Evolutionary conservation across 2,797 vertebrate species (phyloP).

Genomic region (Pseudochirops corinnae): DNA sequence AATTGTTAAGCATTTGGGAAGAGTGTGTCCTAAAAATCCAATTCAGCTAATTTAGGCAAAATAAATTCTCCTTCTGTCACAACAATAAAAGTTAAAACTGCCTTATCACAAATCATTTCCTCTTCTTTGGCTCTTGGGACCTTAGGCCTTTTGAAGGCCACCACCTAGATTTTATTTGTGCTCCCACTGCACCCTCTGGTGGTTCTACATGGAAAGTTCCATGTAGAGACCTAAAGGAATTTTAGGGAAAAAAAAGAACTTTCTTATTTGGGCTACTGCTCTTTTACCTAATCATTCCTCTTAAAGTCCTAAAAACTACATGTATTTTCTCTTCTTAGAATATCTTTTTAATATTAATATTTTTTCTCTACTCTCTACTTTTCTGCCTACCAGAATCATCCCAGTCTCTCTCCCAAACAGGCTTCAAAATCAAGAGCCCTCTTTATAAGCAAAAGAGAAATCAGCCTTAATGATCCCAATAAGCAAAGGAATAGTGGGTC

Average conservation of each 20-base stretch:
- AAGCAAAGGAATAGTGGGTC: slow-evolving; percentile 17
- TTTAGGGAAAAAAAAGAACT: background rate
- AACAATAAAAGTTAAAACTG: background rate
- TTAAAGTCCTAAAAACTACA: slow-evolving; percentile 9
- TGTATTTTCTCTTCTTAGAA: slow-evolving; percentile 12
- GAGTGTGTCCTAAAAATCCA: background rate
- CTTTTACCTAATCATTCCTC: slow-evolving; percentile 7
- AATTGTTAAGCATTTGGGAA: background rate
- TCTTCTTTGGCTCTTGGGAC: background rate
- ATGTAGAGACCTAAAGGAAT: background rate
- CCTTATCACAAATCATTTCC: background rate
- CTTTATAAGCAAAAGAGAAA: slow-evolving; percentile 12
- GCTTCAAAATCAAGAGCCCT: slow-evolving; percentile 24
- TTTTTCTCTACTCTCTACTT: slow-evolving; percentile 26
- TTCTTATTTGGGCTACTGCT: background rate
- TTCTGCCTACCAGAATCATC: background rate
- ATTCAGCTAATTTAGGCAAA: background rate
- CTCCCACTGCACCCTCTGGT: slow-evolving; percentile 49
- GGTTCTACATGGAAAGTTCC: slow-evolving; percentile 48
- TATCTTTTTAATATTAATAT: slow-evolving; percentile 4
- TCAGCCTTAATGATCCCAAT: slow-evolving; percentile 9
- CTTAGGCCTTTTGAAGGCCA: background rate
- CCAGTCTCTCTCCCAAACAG: slow-evolving; percentile 34
- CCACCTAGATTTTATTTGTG: slow-evolving; percentile 50
- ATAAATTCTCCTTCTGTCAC: background rate